These are phyloP conservation scores for Bathynomus jamesi DNA, from an alignment of 1,140 invertebrate species.

Conservation along the genomic window DNA sequence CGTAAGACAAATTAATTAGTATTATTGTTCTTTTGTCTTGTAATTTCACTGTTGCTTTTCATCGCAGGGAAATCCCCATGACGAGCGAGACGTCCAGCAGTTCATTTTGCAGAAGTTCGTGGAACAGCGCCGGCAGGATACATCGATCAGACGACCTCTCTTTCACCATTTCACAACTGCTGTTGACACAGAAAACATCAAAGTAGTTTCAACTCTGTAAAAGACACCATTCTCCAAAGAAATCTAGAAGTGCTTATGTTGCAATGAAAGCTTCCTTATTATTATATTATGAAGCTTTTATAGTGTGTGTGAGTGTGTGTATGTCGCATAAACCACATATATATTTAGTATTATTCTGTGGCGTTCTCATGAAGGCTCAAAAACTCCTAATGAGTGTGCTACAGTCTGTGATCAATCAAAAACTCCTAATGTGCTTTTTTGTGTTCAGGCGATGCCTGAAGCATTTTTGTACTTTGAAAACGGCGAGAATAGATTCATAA, in stretches of 20 bases:
- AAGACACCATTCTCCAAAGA: constrained; percentile 89
- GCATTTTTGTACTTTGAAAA: too few species aligned
- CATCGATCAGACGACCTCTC: constrained; percentile 63
- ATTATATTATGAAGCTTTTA: not conserved
- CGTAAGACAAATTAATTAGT: too few species aligned
- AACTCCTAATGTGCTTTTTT: too few species aligned
- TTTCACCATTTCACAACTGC: constrained; percentile 98
- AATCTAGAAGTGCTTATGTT: constrained; percentile 91
- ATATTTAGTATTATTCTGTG: not conserved
- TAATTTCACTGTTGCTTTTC: too few species aligned
- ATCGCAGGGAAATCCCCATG: too few species aligned
- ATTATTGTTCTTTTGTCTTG: too few species aligned
- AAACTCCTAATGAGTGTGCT: not conserved
- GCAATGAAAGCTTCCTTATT: constrained; percentile 50
- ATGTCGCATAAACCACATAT: too few species aligned
- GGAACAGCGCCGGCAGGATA: constrained; percentile 47
- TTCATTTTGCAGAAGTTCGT: constrained; percentile 87
- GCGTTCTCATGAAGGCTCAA: not conserved
- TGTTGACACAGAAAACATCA: constrained; percentile 95
- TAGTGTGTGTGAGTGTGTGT: not conserved
- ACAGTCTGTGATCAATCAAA: not conserved
- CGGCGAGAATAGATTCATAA: too few species aligned
- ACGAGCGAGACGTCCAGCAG: constrained; percentile 73
- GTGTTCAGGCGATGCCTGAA: too few species aligned
- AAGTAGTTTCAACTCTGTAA: constrained; percentile 93